Base-by-base conservation (phyloP, 2,797 vertebrate genomes). In the Eurystomus glaucurus region DNA sequence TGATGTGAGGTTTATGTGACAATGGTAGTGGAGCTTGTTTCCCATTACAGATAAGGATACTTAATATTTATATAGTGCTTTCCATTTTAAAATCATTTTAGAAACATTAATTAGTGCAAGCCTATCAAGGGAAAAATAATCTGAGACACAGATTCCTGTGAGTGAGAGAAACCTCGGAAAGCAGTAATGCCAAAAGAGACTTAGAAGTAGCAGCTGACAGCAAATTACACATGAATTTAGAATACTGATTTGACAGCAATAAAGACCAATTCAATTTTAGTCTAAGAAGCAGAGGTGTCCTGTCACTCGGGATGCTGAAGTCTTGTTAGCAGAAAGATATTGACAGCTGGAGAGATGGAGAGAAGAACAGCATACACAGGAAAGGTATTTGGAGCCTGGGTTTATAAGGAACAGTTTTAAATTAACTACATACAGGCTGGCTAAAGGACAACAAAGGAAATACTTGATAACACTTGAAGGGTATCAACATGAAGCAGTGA, bases 41-140 rank as follows among this genome's bases (percentile, higher is more conserved):
- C 65, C 82, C 62, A 39, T 88, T 89, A 43, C 65, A 95, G 95
- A 95, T 97, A 94, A 95, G 87, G 66, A 58, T 65, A 10, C 82
- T 95, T 94, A 94, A 85, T 91, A 96, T 95, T 96, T 97, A 88
- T 88, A 31, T 48, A 29, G 75, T 2, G 6, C 46, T 93, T 90
- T 78, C 61, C 69, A 88, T 92, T 85, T 90, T 82, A 43, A 93
- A 93, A 77, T 68, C 89, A 45, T 90, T 96, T 96, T 77, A 71
- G 58, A 70, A 80, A 80, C 60, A 85, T 83, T 94, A 93, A 95
- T 97, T 95, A 93, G 52, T 39, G 3, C 45, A 7, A 29, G 72
- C n/a, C 45, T 81, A 81, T 93, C 50, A 65, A 69, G 85, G 65
- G 81, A 68, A 55, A 87, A 95, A 65, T 95, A 90, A 93, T 94